Evolutionary conservation across 2,888 invertebrate genomes (phyloP).

Genomic region (Harpalus rufipes): DNA sequence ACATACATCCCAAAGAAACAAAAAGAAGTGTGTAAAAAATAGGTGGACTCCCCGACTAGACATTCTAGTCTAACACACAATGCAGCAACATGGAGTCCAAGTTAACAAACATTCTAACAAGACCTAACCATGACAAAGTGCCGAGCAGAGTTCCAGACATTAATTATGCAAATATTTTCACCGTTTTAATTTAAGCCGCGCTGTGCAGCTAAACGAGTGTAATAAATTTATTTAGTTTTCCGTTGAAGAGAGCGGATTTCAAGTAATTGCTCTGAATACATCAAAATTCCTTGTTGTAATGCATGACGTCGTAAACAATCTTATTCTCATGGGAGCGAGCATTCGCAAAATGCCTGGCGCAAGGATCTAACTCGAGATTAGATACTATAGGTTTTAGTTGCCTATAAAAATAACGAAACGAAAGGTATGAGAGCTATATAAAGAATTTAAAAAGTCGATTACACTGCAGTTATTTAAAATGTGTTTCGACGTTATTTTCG

Average conservation of each 20-base stretch:
- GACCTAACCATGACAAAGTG: slow-evolving; percentile 54
- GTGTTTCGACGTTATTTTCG: no score
- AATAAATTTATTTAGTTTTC: slow-evolving; percentile 66
- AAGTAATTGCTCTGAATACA: slow-evolving; percentile 63
- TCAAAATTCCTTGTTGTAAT: slow-evolving; percentile 61
- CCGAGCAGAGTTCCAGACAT: slow-evolving; percentile 44
- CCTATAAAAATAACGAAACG: no score
- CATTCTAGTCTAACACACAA: not conserved
- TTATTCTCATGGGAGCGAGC: slow-evolving; percentile 4
- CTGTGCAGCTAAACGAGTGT: slow-evolving; percentile 47
- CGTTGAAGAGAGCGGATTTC: slow-evolving; percentile 61
- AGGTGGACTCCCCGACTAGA: not conserved
- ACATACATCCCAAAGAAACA: not conserved
- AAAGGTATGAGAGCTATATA: no score
- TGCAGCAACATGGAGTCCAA: slow-evolving; percentile 11
- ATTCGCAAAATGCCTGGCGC: not conserved
- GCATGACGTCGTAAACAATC: slow-evolving; percentile 42
- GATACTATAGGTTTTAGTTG: not conserved
- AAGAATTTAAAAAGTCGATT: no score
- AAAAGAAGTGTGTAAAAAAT: not conserved
- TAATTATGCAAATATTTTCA: slow-evolving; percentile 63
- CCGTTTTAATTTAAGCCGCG: slow-evolving; percentile 59
- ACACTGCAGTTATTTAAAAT: no score
- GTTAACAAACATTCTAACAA: slow-evolving; percentile 51
- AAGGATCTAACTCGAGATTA: not conserved